A percentile compares a stretch with the other conserved stretches of the same genome.
phyloP scores from a whole-genome alignment of 2,113 vertebrate species.

The Pogonocichla stellata region DNA sequence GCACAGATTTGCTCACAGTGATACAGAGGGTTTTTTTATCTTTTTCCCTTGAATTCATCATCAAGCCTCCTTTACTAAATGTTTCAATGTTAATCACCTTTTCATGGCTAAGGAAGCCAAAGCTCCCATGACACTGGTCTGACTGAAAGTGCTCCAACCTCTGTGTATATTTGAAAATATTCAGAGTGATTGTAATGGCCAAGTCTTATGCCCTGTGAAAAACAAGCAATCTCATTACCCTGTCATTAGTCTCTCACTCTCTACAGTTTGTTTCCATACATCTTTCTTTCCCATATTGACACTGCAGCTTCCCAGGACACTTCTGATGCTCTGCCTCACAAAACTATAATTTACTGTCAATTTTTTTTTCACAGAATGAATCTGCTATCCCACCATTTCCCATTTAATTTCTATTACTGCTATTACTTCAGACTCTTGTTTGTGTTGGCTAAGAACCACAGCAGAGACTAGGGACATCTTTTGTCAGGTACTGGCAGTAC shows the following conservation, averaged over 20 bases:
- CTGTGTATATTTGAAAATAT: background rate
- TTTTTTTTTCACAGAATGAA: background rate
- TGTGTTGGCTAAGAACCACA: background rate
- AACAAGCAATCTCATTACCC: constrained; percentile 10
- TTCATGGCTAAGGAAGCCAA: background rate
- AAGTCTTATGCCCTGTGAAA: background rate
- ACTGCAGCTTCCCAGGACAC: background rate
- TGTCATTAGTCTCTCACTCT: background rate
- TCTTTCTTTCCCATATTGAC: background rate
- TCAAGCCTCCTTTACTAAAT: background rate
- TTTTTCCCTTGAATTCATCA: background rate
- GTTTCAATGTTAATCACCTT: background rate
- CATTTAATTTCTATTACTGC: constrained; percentile 3
- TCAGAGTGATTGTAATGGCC: background rate
- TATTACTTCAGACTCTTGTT: background rate
- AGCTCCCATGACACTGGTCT: background rate
- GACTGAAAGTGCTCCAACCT: background rate
- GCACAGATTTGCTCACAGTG: background rate
- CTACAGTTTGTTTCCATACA: background rate
- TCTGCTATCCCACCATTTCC: background rate
- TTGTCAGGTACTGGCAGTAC: background rate
- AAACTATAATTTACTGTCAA: background rate
- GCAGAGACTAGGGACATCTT: background rate
- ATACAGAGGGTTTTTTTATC: background rate
- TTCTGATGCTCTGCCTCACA: background rate